Conservation (phyloP, 2,797 vertebrate genomes). For the Otolemur crassicaudatus region DNA sequence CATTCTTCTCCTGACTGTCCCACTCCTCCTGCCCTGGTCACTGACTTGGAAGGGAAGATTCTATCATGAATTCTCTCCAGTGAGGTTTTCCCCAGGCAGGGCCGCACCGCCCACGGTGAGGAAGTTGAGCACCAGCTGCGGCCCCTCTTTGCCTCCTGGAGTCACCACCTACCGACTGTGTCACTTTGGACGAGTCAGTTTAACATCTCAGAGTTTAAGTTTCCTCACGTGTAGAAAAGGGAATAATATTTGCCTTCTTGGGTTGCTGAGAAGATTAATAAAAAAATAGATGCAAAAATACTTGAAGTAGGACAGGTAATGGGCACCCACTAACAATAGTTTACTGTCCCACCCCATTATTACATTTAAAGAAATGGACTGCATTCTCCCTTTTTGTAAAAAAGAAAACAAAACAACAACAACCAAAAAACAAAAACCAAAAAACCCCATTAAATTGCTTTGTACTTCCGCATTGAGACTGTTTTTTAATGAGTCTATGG, state of each 20-base stretch:
- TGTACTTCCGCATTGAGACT: slow-evolving; percentile 5
- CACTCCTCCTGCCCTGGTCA: background rate
- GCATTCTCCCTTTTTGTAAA: slow-evolving; percentile 17
- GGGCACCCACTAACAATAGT: background rate
- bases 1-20: background rate
- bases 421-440: no score
- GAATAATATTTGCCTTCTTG: background rate
- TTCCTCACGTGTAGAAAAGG: background rate
- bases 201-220: background rate
- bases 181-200: background rate
- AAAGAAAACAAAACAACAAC: background rate
- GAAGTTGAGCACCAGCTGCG: background rate
- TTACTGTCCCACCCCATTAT: background rate
- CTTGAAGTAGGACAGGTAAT: background rate
- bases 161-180: background rate
- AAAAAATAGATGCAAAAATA: background rate
- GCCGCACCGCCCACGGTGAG: background rate
- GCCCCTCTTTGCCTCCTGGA: background rate
- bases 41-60: slow-evolving; percentile 10
- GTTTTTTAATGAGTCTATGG: background rate
- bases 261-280: background rate
- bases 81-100: background rate
- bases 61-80: background rate
- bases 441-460: slow-evolving; percentile 33
- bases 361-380: slow-evolving; percentile 35